Evolutionary conservation across 2,113 vertebrate genomes (phyloP), one percentile per base, ranked within the genome.

Genomic region (Myotis lucifugus): DNA sequence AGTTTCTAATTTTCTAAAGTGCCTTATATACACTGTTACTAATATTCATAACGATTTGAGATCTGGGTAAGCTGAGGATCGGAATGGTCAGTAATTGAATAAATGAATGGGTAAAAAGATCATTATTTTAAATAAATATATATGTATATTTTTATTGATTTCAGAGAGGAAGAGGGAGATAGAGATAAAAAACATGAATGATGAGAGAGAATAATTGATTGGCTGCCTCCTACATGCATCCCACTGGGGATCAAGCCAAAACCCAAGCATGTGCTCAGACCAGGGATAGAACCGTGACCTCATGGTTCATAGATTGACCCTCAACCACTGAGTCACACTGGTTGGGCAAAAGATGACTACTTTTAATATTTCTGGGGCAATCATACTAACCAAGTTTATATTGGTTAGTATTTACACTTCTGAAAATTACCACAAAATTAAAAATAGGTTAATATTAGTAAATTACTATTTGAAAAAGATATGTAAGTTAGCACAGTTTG

Each of bases 11-110:
- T 84, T 87, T 42, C 73, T 14, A 52, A 66, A 78, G 14, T 67
- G 88, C 7, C 25, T 88, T 70, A 56, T 4, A n/a, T 66, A 52
- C 6, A 89, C 15, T 50, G 25, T 66, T 46, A 48, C 12, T 81
- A 70, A 66, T 82, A 10, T 27, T 91, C 21, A 85, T 40, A 56
- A 50, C 14, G 46, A 69, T 84, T 86, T 61, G 25, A 86, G 23
- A 79, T 7, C n/a, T 67, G 34, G 23, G 34, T 72, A 76, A 94
- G 64, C 29, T 6, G 23, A 84, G n/a, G 6, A 5, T 64, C 27
- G 72, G 78, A 88, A 73, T 85, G 52, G 48, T 86, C 19, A 82
- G 27, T 91, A 89, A 72, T 25, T 88, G n/a, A 93, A 88, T 52
- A 5, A 81, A 70, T 70, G 18, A 18, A 5, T 37, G 7, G 4